These are phyloP conservation scores for Rhinogobius similis DNA, from an alignment of 2,113 vertebrate species.

Conservation along the genomic window DNA sequence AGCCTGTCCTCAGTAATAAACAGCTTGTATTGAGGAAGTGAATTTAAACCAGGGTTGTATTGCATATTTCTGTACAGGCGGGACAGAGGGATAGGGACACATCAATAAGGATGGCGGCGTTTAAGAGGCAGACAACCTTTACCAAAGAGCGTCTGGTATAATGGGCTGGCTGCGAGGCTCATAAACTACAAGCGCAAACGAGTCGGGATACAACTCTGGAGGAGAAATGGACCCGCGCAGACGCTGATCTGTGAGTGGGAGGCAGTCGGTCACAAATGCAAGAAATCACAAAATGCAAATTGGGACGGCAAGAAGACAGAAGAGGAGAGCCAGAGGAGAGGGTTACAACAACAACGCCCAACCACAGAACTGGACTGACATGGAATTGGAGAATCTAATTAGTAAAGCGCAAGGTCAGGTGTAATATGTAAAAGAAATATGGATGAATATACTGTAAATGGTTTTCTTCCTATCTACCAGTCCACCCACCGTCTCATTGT, in stretches of 20 bases:
- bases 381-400: no score
- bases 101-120: slow-evolving; percentile 81
- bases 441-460: no score
- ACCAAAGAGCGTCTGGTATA: slow-evolving; percentile 80
- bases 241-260: slow-evolving; percentile 31
- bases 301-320: not conserved
- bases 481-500: no score
- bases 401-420: no score
- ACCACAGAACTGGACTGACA: no score
- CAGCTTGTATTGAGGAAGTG: slow-evolving; percentile 72
- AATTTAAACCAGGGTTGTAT: slow-evolving; percentile 80
- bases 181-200: slow-evolving; percentile 67
- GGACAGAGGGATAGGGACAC: slow-evolving; percentile 62
- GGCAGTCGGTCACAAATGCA: slow-evolving; percentile 29
- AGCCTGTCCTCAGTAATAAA: slow-evolving; percentile 77
- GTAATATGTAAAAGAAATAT: no score
- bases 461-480: no score
- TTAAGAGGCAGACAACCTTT: slow-evolving; percentile 85
- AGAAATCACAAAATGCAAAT: slow-evolving; percentile 17
- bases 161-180: slow-evolving; percentile 70
- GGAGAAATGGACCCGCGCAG: slow-evolving; percentile 29
- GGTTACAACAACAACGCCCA: no score
- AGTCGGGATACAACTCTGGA: slow-evolving; percentile 42
- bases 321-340: not conserved
- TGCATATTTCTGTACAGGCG: slow-evolving; percentile 68